phyloP scores from a whole-genome alignment of 2,888 invertebrate species.

The Xanthorhoe designata region DNA sequence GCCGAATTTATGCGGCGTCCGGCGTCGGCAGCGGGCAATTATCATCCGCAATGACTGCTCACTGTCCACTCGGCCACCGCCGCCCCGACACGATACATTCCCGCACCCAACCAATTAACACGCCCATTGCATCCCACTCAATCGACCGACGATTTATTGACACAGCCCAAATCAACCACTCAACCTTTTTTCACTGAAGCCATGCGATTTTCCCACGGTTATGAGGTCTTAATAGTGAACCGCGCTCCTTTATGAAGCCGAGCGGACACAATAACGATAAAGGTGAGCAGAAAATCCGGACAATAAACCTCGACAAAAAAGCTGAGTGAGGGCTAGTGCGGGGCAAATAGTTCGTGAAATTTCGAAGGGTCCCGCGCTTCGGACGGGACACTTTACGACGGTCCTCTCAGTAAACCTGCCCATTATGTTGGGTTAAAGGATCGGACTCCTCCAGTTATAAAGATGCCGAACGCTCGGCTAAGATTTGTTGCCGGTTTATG shows the following conservation, averaged over 20 bases:
- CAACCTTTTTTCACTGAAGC: conserved; percentile 50
- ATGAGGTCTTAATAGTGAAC: conserved; percentile 84
- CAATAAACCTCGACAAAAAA: conserved; percentile 84
- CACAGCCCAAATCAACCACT: conserved; percentile 52
- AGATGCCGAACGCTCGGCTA: conserved; percentile 79
- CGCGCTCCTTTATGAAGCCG: conserved; percentile 80
- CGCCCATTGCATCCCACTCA: conserved; percentile 76
- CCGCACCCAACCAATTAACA: conserved; percentile 78
- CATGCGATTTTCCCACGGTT: conserved; percentile 79
- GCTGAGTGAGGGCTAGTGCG: conserved; percentile 81
- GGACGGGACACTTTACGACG: conserved; percentile 83
- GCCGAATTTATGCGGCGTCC: conserved; percentile 67
- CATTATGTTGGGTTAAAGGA: conserved; percentile 85
- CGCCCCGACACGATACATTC: conserved; percentile 49
- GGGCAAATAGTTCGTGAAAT: conserved; percentile 85
- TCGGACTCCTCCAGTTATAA: conserved; percentile 81
- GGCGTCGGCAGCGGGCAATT: conserved; percentile 70
- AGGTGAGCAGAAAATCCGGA: conserved; percentile 84
- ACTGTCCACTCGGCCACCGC: conserved; percentile 67
- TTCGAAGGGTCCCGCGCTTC: conserved; percentile 74
- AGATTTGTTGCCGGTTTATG: conserved; percentile 83
- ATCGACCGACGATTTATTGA: conserved; percentile 77
- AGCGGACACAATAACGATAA: conserved; percentile 84
- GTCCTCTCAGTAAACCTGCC: conserved; percentile 82
- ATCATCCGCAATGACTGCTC: conserved; percentile 78